A percentile compares a stretch with the other conserved stretches of the same genome.
Evolutionary conservation across 2,888 invertebrate species (phyloP).

Genomic region (Drosophila setosimentum): DNA sequence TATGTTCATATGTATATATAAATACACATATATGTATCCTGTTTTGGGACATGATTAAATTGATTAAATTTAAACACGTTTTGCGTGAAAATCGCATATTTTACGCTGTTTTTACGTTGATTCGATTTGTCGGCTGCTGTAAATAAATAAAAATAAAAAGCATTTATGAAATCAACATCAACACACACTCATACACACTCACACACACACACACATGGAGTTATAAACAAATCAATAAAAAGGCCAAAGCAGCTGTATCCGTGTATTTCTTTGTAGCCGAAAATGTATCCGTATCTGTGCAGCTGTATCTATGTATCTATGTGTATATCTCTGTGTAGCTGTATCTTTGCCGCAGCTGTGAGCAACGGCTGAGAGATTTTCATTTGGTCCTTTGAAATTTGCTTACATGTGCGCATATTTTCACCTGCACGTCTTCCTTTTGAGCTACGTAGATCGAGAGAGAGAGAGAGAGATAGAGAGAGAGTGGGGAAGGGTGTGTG

Average conservation of each 20-base stretch:
- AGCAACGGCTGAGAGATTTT: conserved; percentile 39
- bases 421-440: conserved; percentile 62
- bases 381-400: conserved; percentile 64
- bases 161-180: conserved; percentile 71
- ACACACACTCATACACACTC: conserved; percentile 22
- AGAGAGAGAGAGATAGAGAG: neutral
- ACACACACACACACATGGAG: conserved; percentile 23
- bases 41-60: conserved; percentile 27
- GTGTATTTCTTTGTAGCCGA: conserved; percentile 30
- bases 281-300: conserved; percentile 13
- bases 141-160: conserved; percentile 54
- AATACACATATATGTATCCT: conserved; percentile 12
- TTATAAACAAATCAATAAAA: conserved; percentile 73
- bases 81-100: conserved; percentile 42
- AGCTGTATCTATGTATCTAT: conserved; percentile 8
- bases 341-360: conserved; percentile 28
- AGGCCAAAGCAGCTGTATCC: conserved; percentile 30
- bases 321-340: conserved; percentile 11
- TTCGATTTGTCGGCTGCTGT: conserved; percentile 53
- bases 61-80: conserved; percentile 46
- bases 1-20: neutral
- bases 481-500: too few relatives aligned
- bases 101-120: conserved; percentile 51
- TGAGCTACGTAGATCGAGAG: neutral
- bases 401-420: conserved; percentile 79